Conservation (phyloP, 2,113 vertebrate species). For the Morphnarchus princeps region DNA sequence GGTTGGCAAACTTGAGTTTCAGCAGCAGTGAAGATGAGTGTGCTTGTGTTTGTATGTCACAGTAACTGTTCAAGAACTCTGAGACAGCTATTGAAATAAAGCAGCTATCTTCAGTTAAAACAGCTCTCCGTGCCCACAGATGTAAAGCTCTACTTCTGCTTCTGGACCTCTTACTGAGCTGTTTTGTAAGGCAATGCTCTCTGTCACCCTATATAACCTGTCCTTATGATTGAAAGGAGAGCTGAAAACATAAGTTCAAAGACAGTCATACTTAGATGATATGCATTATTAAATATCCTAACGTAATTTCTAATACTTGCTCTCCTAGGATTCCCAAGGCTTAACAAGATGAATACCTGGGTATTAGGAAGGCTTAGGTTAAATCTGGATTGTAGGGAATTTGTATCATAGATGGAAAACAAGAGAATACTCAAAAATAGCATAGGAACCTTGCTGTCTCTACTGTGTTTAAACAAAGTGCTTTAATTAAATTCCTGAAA, state of each 20-base stretch:
- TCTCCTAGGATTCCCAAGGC: neutral
- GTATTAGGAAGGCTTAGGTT: neutral
- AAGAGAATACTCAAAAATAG: neutral
- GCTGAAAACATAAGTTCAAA: neutral
- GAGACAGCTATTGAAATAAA: neutral
- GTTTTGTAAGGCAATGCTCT: neutral
- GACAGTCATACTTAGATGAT: neutral
- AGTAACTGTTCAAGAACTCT: neutral
- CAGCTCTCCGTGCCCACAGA: neutral
- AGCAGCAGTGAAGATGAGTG: neutral
- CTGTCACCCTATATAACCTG: neutral
- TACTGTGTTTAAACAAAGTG: neutral
- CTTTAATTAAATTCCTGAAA: neutral
- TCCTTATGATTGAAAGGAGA: neutral
- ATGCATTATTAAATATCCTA: neutral
- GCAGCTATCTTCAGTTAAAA: neutral
- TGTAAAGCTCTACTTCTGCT: neutral
- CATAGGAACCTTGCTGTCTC: neutral
- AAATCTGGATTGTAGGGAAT: neutral
- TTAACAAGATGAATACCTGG: neutral
- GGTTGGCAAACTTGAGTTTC: neutral
- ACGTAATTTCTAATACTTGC: neutral
- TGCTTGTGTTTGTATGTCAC: neutral
- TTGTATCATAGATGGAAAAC: neutral
- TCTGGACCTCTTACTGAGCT: neutral